Base-by-base conservation (phyloP, 2,888 invertebrate species). In the Himalopsyche kuldschensis region DNA sequence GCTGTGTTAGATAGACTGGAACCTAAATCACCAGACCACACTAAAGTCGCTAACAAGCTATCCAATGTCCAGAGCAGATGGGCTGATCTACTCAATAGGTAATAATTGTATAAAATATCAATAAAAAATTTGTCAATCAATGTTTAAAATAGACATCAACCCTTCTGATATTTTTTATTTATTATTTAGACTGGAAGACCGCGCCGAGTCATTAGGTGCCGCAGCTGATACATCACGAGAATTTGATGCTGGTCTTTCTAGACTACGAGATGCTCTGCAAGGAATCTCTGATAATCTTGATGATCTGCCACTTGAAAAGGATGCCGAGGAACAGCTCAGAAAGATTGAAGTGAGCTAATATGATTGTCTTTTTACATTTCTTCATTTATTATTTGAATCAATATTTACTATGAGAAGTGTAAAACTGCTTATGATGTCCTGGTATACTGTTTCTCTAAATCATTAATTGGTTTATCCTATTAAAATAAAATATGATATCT, bases 181-280 rank as follows among this genome's bases (percentile, higher is more conserved):
- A 78, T 89, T 93, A 41, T 92, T 93, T 79, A 95, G 96, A 87
- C 90, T 99, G 81, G 97, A 97, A 88, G 96, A 97, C 87, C 94
- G 98, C n/a, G 97, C 97, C 0, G 95, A 95, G 48, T 96, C 95
- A 84, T 91, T 98, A 4, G 97, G 97, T 83, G 97, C 97, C 1
- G 97, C 98, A 0, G 97, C 97, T 3, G 98, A 97, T 88, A 97
- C 98, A 10, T 97, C 97, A 79, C 94, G 97, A 83, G 97, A 98
- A 90, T 98, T 98, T 89, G 97, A 98, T 90, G 96, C 97, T 0
- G 96, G 96, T 1, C 92, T 98, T 4, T 94, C 96, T 83, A 93
- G 97, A 1, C 91, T 99, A 6, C 93, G 96, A 24, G 97, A 97
- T 89, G 97, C 97, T n/a, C 90, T 98, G 78, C 96, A 97, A 88